A percentile compares a stretch with the other conserved stretches of the same genome.
These are phyloP conservation scores for Halichoeres trimaculatus DNA, from an alignment of 2,113 vertebrate genomes.

Conservation along the genomic window DNA sequence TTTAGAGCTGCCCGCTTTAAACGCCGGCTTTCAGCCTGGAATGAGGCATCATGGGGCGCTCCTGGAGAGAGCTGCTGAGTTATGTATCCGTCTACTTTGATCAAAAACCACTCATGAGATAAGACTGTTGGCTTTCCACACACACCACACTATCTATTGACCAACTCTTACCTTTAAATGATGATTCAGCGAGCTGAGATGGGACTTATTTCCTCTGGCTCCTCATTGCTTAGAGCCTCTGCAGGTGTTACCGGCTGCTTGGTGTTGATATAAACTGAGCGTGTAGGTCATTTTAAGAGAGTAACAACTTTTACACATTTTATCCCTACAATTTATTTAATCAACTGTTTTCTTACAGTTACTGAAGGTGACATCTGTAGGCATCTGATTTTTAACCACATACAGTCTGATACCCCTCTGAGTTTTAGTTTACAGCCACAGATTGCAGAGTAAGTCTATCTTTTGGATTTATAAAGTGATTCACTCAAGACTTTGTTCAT, in stretches of 20 bases:
- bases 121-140: slow-evolving; percentile 26
- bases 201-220: slow-evolving; percentile 17
- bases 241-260: background rate
- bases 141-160: slow-evolving; percentile 16
- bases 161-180: slow-evolving; percentile 33
- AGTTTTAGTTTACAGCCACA: too few species aligned
- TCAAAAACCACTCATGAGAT: slow-evolving; percentile 43
- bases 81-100: slow-evolving; percentile 36
- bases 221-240: background rate
- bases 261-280: background rate
- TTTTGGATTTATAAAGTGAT: too few species aligned
- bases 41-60: slow-evolving; percentile 28
- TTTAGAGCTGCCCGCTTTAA: slow-evolving; percentile 37
- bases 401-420: too few species aligned
- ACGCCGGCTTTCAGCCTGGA: slow-evolving; percentile 21
- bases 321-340: too few species aligned
- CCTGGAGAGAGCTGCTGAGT: slow-evolving; percentile 13
- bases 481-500: too few species aligned
- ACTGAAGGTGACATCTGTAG: too few species aligned
- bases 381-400: too few species aligned
- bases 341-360: too few species aligned
- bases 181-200: slow-evolving; percentile 20
- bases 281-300: too few species aligned
- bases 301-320: too few species aligned
- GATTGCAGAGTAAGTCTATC: too few species aligned